A percentile compares a stretch with the other conserved stretches of the same genome.
Evolutionary conservation across 2,113 vertebrate genomes (phyloP).

Genomic region (Apteryx mantelli): DNA sequence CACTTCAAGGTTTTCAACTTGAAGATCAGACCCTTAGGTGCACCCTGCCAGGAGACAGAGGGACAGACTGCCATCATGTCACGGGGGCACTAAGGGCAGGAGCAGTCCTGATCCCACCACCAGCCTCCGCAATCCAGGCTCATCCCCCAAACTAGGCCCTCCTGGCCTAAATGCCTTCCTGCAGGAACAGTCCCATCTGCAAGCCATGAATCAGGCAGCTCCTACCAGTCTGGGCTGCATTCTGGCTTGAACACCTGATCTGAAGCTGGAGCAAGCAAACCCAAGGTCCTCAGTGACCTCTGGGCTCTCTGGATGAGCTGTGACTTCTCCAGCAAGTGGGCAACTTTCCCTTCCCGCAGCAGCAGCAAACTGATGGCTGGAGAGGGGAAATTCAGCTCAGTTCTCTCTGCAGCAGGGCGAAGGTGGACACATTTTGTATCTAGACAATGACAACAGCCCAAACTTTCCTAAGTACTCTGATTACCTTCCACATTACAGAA

Average conservation of each 20-base stretch:
- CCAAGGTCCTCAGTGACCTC: too few species aligned
- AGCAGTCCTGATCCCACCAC: neutral
- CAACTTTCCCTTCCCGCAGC: neutral
- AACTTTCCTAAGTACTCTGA: neutral
- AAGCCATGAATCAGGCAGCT: neutral
- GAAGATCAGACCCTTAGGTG: neutral
- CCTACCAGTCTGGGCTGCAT: too few species aligned
- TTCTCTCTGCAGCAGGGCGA: fast-evolving
- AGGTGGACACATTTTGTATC: neutral
- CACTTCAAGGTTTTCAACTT: neutral
- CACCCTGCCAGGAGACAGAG: neutral
- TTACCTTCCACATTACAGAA: fast-evolving
- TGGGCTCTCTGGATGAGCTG: too few species aligned
- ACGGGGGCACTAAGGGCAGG: neutral
- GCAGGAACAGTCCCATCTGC: neutral
- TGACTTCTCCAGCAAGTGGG: too few species aligned
- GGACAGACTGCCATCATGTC: neutral
- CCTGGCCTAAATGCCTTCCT: fast-evolving
- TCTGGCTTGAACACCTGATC: neutral
- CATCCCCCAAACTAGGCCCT: fast-evolving
- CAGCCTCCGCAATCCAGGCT: neutral
- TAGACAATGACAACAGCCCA: neutral
- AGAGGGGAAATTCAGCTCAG: neutral
- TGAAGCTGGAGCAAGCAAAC: too few species aligned
- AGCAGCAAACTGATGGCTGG: neutral